These are phyloP conservation scores for Spilogale gracilis DNA, from an alignment of 2,113 vertebrate species.

Conservation along the genomic window DNA sequence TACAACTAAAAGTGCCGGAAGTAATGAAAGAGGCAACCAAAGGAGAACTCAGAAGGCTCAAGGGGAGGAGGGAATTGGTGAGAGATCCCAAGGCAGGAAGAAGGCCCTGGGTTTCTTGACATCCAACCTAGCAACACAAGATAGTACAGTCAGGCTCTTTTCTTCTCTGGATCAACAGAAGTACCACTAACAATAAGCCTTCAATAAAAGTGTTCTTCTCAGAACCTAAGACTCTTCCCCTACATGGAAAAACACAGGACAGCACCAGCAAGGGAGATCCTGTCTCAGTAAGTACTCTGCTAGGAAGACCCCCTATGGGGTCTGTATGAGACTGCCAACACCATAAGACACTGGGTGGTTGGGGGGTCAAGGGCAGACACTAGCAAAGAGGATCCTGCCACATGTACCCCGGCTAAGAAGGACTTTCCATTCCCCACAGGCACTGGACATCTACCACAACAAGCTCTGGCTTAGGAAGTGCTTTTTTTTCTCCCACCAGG, in stretches of 20 bases:
- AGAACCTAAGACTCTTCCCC: neutral
- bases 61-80: neutral
- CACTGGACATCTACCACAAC: neutral
- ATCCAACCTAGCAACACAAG: neutral
- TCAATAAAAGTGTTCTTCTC: neutral
- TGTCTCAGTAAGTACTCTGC: neutral
- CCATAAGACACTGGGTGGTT: neutral
- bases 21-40: neutral
- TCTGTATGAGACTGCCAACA: neutral
- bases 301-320: neutral
- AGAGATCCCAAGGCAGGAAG: neutral
- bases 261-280: neutral
- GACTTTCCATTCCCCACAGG: neutral
- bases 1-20: neutral
- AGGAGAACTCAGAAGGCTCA: neutral
- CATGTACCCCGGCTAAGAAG: neutral
- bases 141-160: neutral
- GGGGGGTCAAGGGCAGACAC: neutral
- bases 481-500: neutral
- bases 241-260: neutral
- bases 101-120: neutral
- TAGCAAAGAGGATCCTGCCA: neutral
- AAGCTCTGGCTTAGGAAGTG: neutral
- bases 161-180: neutral
- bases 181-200: neutral